Evolutionary conservation across 2,797 vertebrate genomes (phyloP), one percentile per base, ranked within the genome.

Genomic region (Macrochelys suwanniensis): DNA sequence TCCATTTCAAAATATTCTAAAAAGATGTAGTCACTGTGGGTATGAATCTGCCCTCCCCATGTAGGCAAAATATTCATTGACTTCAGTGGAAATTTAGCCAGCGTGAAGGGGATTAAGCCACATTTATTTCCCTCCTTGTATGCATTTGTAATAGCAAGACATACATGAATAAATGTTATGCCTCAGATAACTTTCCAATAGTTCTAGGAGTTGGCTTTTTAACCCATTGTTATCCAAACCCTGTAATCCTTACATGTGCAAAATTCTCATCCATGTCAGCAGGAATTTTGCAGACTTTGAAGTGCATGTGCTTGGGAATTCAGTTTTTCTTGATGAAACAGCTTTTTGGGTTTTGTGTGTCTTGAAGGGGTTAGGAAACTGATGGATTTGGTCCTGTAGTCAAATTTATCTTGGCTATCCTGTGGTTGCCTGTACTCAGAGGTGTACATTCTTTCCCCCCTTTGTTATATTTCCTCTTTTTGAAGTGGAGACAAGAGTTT

Each of bases 401-500:
- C n/a, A 42, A n/a, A 71, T 71, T 71, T 31, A 31, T 92, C 77
- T 84, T 92, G 91, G 12, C 74, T 94, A 92, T 96, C 87, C 82
- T 89, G 92, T 19, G 47, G 23, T 84, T 95, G 90, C 59, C 42
- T 33, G 16, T 87, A 84, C 56, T 28, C 37, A 93, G 80, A 93
- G 86, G 85, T 96, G n/a, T 82, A 17, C 68, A 45, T 93, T 88
- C 82, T 89, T 96, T 51, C 79, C 37, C 50, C 28, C 47, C 87
- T 97, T 91, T 79, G 42, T 81, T 80, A 74, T 81, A 91, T 95
- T 95, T 96, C 88, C n/a, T 82, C 90, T 57, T 79, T 98, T 96
- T 97, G 94, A 97, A 97, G 89, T 88, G 81, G 85, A 96, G 87
- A 91, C 94, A 68, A 89, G 74, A 16, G 76, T 93, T 74, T 85